Evolutionary conservation across 1,140 invertebrate genomes (phyloP).

Genomic region (Achatina immaculata): DNA sequence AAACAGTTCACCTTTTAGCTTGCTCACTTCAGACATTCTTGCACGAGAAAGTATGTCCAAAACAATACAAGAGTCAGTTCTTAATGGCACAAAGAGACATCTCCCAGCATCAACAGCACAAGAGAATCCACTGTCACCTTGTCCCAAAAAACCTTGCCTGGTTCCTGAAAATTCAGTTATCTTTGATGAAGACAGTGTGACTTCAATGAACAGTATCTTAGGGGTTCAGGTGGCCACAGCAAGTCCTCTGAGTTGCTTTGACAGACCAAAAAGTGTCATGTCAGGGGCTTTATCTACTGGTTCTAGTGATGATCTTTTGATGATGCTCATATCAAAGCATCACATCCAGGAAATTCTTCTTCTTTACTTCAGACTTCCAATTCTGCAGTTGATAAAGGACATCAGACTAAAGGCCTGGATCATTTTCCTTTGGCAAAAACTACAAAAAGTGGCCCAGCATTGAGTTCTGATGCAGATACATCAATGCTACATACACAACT

Average conservation of each 20-base stretch:
- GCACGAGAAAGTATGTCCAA: background rate
- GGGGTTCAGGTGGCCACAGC: background rate
- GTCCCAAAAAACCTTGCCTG: background rate
- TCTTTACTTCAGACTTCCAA: background rate
- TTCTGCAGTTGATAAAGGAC: background rate
- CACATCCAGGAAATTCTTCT: background rate
- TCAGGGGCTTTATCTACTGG: slow-evolving; percentile 22
- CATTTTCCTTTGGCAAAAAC: background rate
- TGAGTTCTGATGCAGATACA: background rate
- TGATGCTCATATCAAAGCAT: slow-evolving; percentile 28
- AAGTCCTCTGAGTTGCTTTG: background rate
- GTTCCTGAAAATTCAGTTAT: background rate
- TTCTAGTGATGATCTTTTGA: slow-evolving; percentile 29
- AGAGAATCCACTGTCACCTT: background rate
- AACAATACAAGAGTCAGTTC: background rate
- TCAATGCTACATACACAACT: background rate
- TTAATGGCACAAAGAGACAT: background rate
- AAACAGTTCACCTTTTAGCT: too few relatives aligned
- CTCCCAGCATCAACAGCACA: background rate
- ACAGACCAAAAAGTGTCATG: slow-evolving; percentile 31
- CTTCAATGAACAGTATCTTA: slow-evolving; percentile 5
- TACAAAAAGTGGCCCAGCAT: background rate
- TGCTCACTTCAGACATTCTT: too few relatives aligned
- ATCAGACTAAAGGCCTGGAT: background rate
- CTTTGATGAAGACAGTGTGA: slow-evolving; percentile 20